Conservation (phyloP, 2,797 vertebrate genomes). For the Sebastes matsubarae region DNA sequence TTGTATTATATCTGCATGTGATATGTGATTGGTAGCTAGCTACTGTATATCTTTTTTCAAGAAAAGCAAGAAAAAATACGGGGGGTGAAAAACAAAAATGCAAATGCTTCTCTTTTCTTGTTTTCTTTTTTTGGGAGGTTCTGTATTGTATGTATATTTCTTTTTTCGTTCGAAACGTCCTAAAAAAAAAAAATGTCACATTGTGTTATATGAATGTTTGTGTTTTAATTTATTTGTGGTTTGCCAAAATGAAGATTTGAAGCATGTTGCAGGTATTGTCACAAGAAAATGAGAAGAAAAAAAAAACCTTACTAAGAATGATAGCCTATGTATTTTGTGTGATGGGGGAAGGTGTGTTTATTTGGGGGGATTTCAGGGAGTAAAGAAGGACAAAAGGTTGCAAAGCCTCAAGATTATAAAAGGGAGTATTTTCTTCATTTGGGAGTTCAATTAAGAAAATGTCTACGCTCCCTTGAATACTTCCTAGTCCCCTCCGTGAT, state of each 20-base stretch:
- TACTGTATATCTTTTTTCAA: constrained; percentile 80
- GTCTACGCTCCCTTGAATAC: constrained; percentile 47
- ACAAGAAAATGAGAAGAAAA: constrained; percentile 75
- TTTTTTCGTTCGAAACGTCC: constrained; percentile 76
- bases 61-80: constrained; percentile 68
- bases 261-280: constrained; percentile 83
- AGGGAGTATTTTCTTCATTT: constrained; percentile 30
- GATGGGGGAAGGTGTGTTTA: constrained; percentile 64
- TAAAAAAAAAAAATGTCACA: constrained; percentile 72
- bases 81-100: constrained; percentile 60
- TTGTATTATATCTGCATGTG: constrained; percentile 91
- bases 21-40: constrained; percentile 88
- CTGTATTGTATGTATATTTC: constrained; percentile 70
- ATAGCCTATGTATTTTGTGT: constrained; percentile 74
- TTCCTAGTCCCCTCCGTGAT: constrained; percentile 56
- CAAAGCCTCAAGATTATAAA: constrained; percentile 64
- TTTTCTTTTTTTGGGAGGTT: constrained; percentile 49
- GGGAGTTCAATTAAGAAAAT: constrained; percentile 42
- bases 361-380: constrained; percentile 48
- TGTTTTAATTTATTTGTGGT: constrained; percentile 88
- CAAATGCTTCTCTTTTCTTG: constrained; percentile 77
- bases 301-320: constrained; percentile 54
- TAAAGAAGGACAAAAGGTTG: constrained; percentile 50
- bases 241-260: constrained; percentile 87
- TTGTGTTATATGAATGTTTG: constrained; percentile 84